Evolutionary conservation across 2,797 vertebrate species (phyloP), one percentile per base, ranked within the genome.

Genomic region (Adrianichthys oophorus): DNA sequence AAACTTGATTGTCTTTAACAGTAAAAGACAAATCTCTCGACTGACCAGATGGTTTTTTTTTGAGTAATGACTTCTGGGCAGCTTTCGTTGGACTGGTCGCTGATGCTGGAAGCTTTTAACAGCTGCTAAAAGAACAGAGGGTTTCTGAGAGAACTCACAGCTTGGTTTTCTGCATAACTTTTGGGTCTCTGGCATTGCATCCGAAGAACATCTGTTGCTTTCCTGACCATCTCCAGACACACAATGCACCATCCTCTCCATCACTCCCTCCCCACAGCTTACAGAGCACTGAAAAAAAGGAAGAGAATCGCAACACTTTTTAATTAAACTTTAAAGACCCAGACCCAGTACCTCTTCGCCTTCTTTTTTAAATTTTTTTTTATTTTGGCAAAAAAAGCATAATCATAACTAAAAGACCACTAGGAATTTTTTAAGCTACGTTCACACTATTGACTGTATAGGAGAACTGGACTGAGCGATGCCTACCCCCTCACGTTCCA

Each of bases 221-320:
- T 91, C 80, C 50, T 92, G 90, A 56, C 93, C 93, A 0, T 92
- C 88, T 0, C 90, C 89, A 0, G 93, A 92, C 59, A 93, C 57
- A 71, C 97, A 98, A 74, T 93, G 94, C 81, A 98, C 94, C 0
- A 90, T 94, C 62, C 96, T 92, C 59, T 95, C 94, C 90, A 91
- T 93, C 82, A 94, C 84, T n/a, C 96, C 96, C 0, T 84, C 64
- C 2, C 94, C 95, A 56, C 97, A 99, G 67, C 91, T 93, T 68
- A 84, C 89, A 0, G 96, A 98, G 71, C 97, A 99, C 97, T 98
- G 74, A 0, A 61, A 40, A 59, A 73, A 60, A 56, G 74, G 65
- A 68, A 48, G 40, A 49, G 14, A 62, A 56, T 2, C 43, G 12
- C 3, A 40, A 42, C 45, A 45, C 48, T 16, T 29, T 29, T 29